Base-by-base conservation (phyloP, 2,888 invertebrate species). In the Deilephila elpenor region DNA sequence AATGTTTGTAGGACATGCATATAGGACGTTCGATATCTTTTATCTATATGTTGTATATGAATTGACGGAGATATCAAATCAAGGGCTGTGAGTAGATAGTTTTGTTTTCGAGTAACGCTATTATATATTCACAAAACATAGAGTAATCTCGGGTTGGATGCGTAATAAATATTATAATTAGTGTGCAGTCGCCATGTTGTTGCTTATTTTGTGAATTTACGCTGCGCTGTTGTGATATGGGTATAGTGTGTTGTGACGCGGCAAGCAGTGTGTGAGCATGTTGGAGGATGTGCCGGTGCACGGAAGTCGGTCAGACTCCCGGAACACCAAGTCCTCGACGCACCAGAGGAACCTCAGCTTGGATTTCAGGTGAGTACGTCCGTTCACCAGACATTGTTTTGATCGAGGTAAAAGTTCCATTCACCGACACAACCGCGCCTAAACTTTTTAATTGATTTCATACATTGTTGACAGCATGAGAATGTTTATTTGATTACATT, bases 301-400 rank as follows among this genome's bases (percentile, higher is more conserved):
- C 86, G 94, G 93, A 83, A 91, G 90, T 87, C 89, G 92, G 76
- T 89, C 89, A 83, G 93, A 93, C 83, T 84, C 88, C 83, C 90
- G 87, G 81, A 88, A 79, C 77, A 75, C 89, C 37, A 93, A 93
- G 82, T 84, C 89, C 78, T 85, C 95, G 76, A 92, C 95, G 73
- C 98, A 98, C 93, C 98, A 98, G 93, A 96, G 98, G 89, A 98
- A 98, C 93, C 96, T 98, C 86, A 98, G 98, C 89, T 95, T 98
- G 90, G 98, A 98, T 92, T 98, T 98, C 93, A 97, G 98, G 98
- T 98, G 93, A 83, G 87, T 85, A 72, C 71, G 73, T 72, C 64
- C 76, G 72, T 67, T 25, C 51, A 17, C 44, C 25, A 67, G 14
- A 37, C 44, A 51, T 67, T 67, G 67, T 67, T 67, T 67, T 67